Conservation (phyloP, 2,113 vertebrate species). For the Genyomyrus donnyi region DNA sequence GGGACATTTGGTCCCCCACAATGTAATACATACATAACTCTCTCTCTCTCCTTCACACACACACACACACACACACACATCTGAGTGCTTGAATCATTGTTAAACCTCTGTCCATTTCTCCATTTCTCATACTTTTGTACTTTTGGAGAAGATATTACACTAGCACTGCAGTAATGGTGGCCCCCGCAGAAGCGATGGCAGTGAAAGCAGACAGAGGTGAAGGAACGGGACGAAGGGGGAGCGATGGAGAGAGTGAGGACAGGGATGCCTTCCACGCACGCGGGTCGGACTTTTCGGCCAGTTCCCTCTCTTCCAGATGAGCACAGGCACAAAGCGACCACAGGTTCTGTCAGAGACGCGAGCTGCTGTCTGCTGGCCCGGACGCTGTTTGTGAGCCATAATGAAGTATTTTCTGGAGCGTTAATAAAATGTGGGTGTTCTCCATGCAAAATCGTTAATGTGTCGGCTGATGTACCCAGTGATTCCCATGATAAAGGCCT, state of each 20-base stretch:
- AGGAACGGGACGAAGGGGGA: neutral
- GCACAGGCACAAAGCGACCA: neutral
- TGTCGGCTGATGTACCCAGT: neutral
- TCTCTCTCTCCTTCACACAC: too few species aligned
- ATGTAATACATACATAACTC: neutral
- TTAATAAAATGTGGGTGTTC: neutral
- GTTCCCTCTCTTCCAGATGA: neutral
- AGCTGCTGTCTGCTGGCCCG: neutral
- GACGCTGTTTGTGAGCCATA: neutral
- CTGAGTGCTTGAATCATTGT: neutral
- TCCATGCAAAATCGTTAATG: neutral
- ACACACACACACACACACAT: neutral
- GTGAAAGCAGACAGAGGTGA: neutral
- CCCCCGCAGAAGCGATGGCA: neutral
- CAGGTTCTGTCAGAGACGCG: neutral
- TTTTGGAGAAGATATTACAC: neutral
- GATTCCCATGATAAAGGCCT: neutral
- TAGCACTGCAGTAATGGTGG: neutral
- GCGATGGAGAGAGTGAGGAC: too few species aligned
- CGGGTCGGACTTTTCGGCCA: neutral
- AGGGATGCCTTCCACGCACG: neutral
- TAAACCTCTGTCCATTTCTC: neutral
- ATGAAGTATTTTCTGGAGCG: neutral
- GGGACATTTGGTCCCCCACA: neutral
- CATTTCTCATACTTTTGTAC: neutral